Conservation (phyloP, 2,113 vertebrate species). For the Tetraodon nigroviridis region DNA sequence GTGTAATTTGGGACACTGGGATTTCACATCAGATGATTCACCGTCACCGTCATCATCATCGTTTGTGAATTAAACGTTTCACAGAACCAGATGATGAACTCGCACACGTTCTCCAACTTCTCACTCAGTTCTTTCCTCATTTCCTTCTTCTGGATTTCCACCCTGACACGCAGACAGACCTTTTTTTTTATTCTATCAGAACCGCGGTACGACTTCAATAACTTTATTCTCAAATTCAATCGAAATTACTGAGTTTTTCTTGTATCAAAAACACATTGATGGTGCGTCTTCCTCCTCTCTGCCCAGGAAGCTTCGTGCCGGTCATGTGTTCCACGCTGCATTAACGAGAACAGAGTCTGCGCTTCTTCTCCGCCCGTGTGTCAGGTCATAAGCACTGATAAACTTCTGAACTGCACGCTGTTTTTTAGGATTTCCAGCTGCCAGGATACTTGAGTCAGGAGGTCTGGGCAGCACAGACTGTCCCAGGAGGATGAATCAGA, state of each 20-base stretch:
- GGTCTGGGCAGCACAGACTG: constrained; percentile 21
- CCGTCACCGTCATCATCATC: constrained; percentile 1
- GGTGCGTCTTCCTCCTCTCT: not conserved
- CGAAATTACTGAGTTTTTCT: too few relatives aligned
- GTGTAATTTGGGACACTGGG: constrained; percentile 23
- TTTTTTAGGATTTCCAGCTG: constrained; percentile 59
- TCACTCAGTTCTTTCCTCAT: constrained; percentile 1
- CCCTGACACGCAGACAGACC: too few relatives aligned
- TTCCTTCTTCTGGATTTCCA: too few relatives aligned
- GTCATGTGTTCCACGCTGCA: constrained; percentile 41
- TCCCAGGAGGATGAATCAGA: constrained; percentile 56
- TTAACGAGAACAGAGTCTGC: constrained; percentile 39
- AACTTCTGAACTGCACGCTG: constrained; percentile 30
- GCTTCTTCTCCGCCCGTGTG: constrained; percentile 27
- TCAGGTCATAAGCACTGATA: constrained; percentile 24
- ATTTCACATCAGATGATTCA: constrained; percentile 57
- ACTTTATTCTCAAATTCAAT: too few relatives aligned
- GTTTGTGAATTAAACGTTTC: constrained; percentile 53
- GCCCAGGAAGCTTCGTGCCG: not conserved
- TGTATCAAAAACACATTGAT: not conserved
- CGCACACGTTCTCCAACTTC: not conserved
- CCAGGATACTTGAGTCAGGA: constrained; percentile 53
- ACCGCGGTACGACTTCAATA: too few relatives aligned
- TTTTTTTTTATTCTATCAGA: too few relatives aligned
- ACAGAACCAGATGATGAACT: constrained; percentile 9